Conservation (phyloP, 2,113 vertebrate species). For the Oenanthe melanoleuca region DNA sequence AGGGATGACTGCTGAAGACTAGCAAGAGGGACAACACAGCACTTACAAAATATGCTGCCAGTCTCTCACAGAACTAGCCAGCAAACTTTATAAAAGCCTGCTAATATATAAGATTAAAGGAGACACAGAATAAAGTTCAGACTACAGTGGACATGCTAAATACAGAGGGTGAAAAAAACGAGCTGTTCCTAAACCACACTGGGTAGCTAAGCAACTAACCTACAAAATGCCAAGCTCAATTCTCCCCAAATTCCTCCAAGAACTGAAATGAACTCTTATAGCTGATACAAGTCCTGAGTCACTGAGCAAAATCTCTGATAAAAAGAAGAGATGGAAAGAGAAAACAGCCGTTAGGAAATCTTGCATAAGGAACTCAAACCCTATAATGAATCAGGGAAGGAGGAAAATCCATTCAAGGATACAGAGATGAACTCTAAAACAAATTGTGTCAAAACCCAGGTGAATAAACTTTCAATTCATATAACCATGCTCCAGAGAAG, state of each 20-base stretch:
- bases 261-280: background rate
- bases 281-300: background rate
- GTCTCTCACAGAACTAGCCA: background rate
- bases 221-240: background rate
- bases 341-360: background rate
- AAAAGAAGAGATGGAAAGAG: background rate
- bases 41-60: background rate
- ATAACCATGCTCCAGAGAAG: background rate
- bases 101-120: background rate
- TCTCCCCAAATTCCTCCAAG: slow-evolving; percentile 5
- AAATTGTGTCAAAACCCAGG: background rate
- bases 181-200: background rate
- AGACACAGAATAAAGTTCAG: slow-evolving; percentile 9
- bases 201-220: slow-evolving; percentile 49
- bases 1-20: background rate
- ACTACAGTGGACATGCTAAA: background rate
- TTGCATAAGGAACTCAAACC: background rate
- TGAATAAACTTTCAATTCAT: background rate
- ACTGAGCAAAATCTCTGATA: background rate
- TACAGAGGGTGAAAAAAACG: background rate
- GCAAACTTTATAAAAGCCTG: background rate
- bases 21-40: background rate
- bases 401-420: background rate
- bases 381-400: background rate
- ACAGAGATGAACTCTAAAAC: background rate